Conservation (phyloP, 2,113 vertebrate genomes). For the Halcyon senegalensis region DNA sequence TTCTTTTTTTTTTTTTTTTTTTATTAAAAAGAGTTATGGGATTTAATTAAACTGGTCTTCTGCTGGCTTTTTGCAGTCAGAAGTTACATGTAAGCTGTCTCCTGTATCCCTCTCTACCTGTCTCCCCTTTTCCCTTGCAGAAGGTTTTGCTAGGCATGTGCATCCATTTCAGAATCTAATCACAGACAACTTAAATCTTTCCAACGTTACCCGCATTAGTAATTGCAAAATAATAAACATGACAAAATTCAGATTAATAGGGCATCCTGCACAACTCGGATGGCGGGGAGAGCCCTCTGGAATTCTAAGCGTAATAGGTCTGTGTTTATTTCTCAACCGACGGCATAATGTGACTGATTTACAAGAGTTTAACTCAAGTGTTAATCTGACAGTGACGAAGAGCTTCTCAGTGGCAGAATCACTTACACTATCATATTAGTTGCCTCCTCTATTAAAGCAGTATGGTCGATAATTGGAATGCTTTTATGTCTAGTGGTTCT, state of each 20-base stretch:
- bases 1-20: neutral
- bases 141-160: neutral
- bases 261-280: slow-evolving; percentile 46
- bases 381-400: slow-evolving; percentile 88
- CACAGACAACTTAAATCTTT: slow-evolving; percentile 59
- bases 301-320: slow-evolving; percentile 76
- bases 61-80: slow-evolving; percentile 15
- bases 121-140: neutral
- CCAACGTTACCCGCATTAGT: slow-evolving; percentile 23
- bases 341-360: slow-evolving; percentile 83
- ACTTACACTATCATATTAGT: slow-evolving; percentile 85
- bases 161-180: slow-evolving; percentile 52
- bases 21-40: neutral
- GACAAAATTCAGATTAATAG: slow-evolving; percentile 73
- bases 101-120: neutral
- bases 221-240: slow-evolving; percentile 75
- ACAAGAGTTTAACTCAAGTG: slow-evolving; percentile 87
- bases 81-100: neutral
- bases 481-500: slow-evolving; percentile 92
- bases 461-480: slow-evolving; percentile 91
- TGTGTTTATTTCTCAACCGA: slow-evolving; percentile 80
- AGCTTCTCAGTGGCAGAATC: slow-evolving; percentile 81
- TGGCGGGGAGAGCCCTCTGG: slow-evolving; percentile 65
- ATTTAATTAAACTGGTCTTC: slow-evolving; percentile 22
- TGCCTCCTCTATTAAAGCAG: slow-evolving; percentile 83